Evolutionary conservation across 2,113 vertebrate species (phyloP).

Genomic region (Ginglymostoma cirratum): DNA sequence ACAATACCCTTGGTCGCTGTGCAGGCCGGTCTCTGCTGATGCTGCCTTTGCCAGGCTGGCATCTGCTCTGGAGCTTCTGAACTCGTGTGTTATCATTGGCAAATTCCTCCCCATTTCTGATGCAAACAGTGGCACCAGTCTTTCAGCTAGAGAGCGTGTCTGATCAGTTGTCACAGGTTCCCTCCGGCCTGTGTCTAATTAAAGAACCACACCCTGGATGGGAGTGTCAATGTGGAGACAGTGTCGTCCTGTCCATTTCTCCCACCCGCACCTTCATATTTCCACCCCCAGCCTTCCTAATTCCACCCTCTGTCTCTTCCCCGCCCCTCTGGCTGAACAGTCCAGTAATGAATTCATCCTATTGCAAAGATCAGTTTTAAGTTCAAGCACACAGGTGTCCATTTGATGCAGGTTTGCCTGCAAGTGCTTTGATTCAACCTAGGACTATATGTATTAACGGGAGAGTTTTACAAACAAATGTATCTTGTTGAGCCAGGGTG

Average conservation of each 20-base stretch:
- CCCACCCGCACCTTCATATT: too few relatives aligned
- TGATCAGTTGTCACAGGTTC: neutral
- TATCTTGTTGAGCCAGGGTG: neutral
- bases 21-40: too few relatives aligned
- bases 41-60: too few relatives aligned
- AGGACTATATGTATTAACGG: neutral
- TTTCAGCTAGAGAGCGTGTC: too few relatives aligned
- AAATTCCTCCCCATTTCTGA: too few relatives aligned
- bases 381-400: neutral
- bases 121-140: too few relatives aligned
- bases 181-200: neutral
- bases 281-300: too few relatives aligned
- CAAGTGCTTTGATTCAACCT: neutral
- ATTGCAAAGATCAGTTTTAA: neutral
- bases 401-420: conserved; percentile 14
- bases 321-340: neutral
- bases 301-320: too few relatives aligned
- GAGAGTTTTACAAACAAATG: neutral
- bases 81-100: too few relatives aligned
- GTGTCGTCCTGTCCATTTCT: neutral
- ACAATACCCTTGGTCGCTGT: too few relatives aligned
- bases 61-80: too few relatives aligned
- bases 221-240: too few relatives aligned
- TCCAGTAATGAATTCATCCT: neutral
- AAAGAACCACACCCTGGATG: neutral